Evolutionary conservation across 2,113 vertebrate genomes (phyloP).

Genomic region (Trochalopteron elliotii): DNA sequence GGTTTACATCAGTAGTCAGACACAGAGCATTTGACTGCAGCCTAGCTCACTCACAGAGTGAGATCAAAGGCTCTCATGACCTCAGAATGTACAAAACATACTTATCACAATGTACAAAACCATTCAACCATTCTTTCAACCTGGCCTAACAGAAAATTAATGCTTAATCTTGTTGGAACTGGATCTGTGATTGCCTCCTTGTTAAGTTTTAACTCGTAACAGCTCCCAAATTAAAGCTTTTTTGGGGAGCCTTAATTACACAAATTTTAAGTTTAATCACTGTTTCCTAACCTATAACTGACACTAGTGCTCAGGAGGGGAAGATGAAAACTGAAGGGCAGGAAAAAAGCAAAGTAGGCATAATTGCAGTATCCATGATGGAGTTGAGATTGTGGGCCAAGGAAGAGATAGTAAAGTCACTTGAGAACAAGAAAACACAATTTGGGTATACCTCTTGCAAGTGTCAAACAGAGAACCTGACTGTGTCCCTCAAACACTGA

Average conservation of each 20-base stretch:
- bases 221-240: background rate
- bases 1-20: background rate
- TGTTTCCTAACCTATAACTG: background rate
- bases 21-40: background rate
- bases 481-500: background rate
- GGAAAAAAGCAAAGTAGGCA: background rate
- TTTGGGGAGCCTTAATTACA: background rate
- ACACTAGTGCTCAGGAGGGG: background rate
- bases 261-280: background rate
- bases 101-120: background rate
- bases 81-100: background rate
- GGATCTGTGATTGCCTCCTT: background rate
- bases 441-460: background rate
- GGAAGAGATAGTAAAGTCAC: background rate
- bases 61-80: background rate
- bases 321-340: background rate
- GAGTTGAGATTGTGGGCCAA: background rate
- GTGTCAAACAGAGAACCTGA: background rate
- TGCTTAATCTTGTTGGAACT: background rate
- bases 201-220: background rate
- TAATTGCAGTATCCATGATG: background rate
- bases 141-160: background rate
- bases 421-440: background rate
- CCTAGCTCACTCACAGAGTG: background rate
- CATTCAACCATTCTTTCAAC: background rate